Evolutionary conservation across 2,113 vertebrate genomes (phyloP).

Genomic region (Leptobrachium ailaonicum): DNA sequence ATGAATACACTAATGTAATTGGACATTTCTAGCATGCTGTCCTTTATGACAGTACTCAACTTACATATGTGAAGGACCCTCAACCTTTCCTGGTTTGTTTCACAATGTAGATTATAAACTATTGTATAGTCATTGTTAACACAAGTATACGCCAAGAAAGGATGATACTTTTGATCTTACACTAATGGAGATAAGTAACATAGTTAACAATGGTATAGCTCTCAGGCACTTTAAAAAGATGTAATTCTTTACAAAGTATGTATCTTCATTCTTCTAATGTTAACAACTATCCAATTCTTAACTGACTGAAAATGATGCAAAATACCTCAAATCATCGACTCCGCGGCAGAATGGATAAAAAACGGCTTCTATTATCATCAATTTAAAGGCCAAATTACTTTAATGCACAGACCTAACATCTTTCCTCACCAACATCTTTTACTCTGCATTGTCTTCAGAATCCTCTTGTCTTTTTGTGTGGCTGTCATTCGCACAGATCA

Average conservation of each 20-base stretch:
- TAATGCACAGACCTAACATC: constrained; percentile 30
- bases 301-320: constrained; percentile 18
- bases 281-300: background rate
- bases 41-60: background rate
- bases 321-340: constrained; percentile 9
- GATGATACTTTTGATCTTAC: background rate
- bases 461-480: constrained; percentile 25
- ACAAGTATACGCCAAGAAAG: background rate
- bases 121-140: background rate
- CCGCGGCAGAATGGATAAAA: constrained; percentile 11
- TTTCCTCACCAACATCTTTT: constrained; percentile 7
- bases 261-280: background rate
- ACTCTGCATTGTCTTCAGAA: constrained; percentile 7
- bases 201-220: background rate
- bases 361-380: constrained; percentile 29
- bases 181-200: background rate
- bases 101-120: background rate
- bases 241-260: background rate
- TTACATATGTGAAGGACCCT: background rate
- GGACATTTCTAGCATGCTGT: background rate
- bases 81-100: background rate
- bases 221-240: background rate
- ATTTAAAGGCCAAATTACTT: constrained; percentile 34
- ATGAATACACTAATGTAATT: background rate
- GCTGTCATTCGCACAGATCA: constrained; percentile 39